Base-by-base conservation (phyloP, 2,113 vertebrate genomes). In the Crotalus horridus region DNA sequence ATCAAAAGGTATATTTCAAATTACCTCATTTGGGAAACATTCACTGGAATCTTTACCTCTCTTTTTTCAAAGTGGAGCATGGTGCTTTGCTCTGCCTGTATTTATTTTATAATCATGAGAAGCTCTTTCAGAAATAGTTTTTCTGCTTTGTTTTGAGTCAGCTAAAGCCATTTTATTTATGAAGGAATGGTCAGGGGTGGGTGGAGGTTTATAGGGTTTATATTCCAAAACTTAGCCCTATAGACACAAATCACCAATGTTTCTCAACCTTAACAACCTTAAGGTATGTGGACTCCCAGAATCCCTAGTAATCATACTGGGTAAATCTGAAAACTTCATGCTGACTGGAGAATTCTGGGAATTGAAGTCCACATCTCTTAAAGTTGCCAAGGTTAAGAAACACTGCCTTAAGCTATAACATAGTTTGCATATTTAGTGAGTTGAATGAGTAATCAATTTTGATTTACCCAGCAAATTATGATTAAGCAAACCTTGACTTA, bases 1-100 rank as follows among this genome's bases (percentile, higher is more conserved):
- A 93, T 17, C 88, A 93, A 94, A 24, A 54, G 39, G 95, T 93
- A 55, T 1, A 3, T 91, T 95, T 95, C 93, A 92, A 53, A 93
- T 59, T 51, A 43, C 85, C 21, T 93, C 6, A 92, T 92, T 92
- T 51, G 87, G n/a, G 23, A 87, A 29, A 61, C 23, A 48, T 85
- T 91, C 88, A 85, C 21, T 93, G 11, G 91, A 93, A 91, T 26
- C 90, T 93, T 89, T 91, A 91, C 48, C 46, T 92, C 89, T 92
- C 92, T 94, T 92, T 94, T 92, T 39, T 51, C 64, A 89, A 93
- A 56, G 21, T 20, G 93, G 90, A 88, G 58, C 26, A 58, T 69
- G 5, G 53, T 56, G 85, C 58, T 39, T 61, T 56, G 85, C 89
- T 89, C 53, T 85, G 46, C 21, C 53, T 5, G 26, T 86, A 94